Base-by-base conservation (phyloP, 1,140 invertebrate species). In the Macrostomum lignano region DNA sequence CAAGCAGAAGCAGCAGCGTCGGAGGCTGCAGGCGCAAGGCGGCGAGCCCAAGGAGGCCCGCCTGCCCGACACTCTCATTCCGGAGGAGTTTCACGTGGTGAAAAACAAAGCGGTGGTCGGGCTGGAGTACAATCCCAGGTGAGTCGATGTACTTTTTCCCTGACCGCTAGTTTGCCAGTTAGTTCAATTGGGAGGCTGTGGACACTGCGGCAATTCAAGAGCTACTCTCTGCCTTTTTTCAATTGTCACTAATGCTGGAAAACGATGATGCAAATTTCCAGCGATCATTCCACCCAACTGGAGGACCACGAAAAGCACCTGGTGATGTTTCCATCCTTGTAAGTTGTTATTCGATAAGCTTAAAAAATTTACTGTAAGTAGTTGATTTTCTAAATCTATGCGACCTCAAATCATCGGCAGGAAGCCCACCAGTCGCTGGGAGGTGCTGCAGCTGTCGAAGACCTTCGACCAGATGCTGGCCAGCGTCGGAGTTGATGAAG, bases 61-160 rank as follows among this genome's bases (percentile, higher is more conserved):
- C 23, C 35, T 57, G 9, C 50, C 54, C 10, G 47, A 53, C 33
- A 48, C 48, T 6, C 36, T 57, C 3, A 44, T 55, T 21, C 54
- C 54, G 5, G 49, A 51, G 2, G 54, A 57, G 39, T 57, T 54
- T 40, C 51, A 55, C 32, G 47, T 57, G 39, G 50, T 55, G 2
- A 54, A 53, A 38, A 57, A 53, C 40, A 50, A 48, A 42, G 52
- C 52, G 14, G 52, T 57, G 0, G 31, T 51, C 36, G 50, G 51
- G 7, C 42, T 55, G 9, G 48, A 55, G 25, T 49, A 44, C 19
- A 33, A 29, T 19, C 32, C 14, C 20, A 28, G 9, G 7, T 7
- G 13, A n/a, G 14, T 19, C 11, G 11, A 11, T 7, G 7, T 23
- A 17, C 11, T 31, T 7, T 17, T 31, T 17, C 10, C 29, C 11